phyloP scores from a whole-genome alignment of 1,140 invertebrate genomes.

The Calycopis cecrops region DNA sequence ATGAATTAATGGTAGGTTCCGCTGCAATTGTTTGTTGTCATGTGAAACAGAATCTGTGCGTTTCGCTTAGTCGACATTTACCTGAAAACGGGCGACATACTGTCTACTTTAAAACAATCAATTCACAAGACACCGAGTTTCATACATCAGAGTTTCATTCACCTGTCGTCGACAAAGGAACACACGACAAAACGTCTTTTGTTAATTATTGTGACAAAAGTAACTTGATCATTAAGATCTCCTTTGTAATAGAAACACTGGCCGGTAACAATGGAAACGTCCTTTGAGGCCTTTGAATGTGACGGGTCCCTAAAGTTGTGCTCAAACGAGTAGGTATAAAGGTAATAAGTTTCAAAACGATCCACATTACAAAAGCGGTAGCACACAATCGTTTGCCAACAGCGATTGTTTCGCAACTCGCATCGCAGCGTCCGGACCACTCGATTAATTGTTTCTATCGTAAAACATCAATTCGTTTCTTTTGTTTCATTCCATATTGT shows the following conservation, averaged over 20 bases:
- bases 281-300: slow-evolving; percentile 58
- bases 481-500: slow-evolving; percentile 56
- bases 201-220: slow-evolving; percentile 68
- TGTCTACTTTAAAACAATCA: slow-evolving; percentile 35
- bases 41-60: slow-evolving; percentile 37
- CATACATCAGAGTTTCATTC: slow-evolving; percentile 39
- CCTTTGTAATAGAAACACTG: slow-evolving; percentile 49
- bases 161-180: slow-evolving; percentile 37
- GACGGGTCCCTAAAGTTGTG: slow-evolving; percentile 46
- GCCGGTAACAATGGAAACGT: slow-evolving; percentile 47
- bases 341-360: slow-evolving; percentile 72
- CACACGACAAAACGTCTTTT: slow-evolving; percentile 47
- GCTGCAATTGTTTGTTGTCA: slow-evolving; percentile 63
- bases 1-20: slow-evolving; percentile 68
- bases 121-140: not conserved
- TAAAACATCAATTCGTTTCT: slow-evolving; percentile 55
- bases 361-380: slow-evolving; percentile 72
- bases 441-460: slow-evolving; percentile 70
- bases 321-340: slow-evolving; percentile 60
- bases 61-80: not conserved
- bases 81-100: slow-evolving; percentile 33
- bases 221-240: slow-evolving; percentile 59
- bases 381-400: slow-evolving; percentile 69
- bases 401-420: slow-evolving; percentile 63
- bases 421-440: slow-evolving; percentile 69